Base-by-base conservation (phyloP, 1,140 invertebrate species). In the Atopsyche davidsoni region DNA sequence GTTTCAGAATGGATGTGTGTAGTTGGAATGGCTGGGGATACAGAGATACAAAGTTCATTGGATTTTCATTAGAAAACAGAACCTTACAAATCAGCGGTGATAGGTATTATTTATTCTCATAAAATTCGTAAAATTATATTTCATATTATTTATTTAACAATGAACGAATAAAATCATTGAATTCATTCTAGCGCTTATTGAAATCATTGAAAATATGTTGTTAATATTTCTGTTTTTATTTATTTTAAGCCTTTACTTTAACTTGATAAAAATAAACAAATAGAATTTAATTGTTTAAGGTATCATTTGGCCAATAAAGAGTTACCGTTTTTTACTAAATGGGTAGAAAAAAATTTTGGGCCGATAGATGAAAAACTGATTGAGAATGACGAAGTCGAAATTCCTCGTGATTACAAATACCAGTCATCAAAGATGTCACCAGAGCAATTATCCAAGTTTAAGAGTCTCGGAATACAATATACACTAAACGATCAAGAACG, bases 11-110 rank as follows among this genome's bases (percentile, higher is more conserved):
- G 66, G 80, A 90, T 17, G 63, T 89, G 13, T 70, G 98, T 6
- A 97, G 96, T 75, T 98, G 95, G 95, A 96, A 97, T 73, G 96
- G 96, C 31, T 99, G 96, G 96, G 96, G 96, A 4, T 98, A 98
- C 74, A 89, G 86, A 55, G 94, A 99, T 70, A 69, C 69, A 19
- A 65, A 53, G 55, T 72, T 72, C 46, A 46, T 61, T 7, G 13
- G n/a, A n/a, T n/a, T n/a, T n/a, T n/a, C n/a, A 59, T 10, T 10
- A 66, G 4, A 14, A 53, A 55, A 63, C 3, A 4, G 58, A 60
- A 1, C 41, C 13, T 1, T 61, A 63, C 1, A 52, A 1, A 69
- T 72, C 50, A 65, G 64, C 0, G 70, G 70, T n/a, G 52, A 65
- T 55, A 66, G 68, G 70, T 72, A 40, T n/a, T n/a, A n/a, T n/a